Base-by-base conservation (phyloP, 1,140 invertebrate species). In the Anadara kagoshimensis region DNA sequence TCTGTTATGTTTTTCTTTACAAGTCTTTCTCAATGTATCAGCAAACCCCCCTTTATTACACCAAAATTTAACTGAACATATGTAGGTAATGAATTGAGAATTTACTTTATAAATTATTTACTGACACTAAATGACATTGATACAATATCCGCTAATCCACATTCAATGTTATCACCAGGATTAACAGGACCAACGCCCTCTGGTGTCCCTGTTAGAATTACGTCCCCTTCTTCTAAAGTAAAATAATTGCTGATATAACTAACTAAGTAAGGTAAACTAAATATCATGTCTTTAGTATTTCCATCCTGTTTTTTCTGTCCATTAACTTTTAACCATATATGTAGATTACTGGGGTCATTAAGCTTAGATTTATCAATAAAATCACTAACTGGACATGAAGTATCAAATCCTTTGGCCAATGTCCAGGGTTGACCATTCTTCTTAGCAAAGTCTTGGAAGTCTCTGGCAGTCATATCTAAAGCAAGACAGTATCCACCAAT, bases 391-490 rank as follows among this genome's bases (percentile, higher is more conserved):
- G 95, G 94, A 80, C 94, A 95, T 0, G 94, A 91, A 0, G 94
- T 95, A 84, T 96, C 94, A 85, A 95, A 96, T 2, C 93, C 93
- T 90, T 96, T 96, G 5, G 93, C 93, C 26, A 96, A 76, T 5
- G 91, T 91, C 95, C 95, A 96, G 0, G 94, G 94, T 51, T 91
- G 89, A 1, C 94, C 94, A 73, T 91, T 91, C 62, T 91, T 91
- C 81, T 93, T 92, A 7, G 93, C 92, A 78, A 90, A 89, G 68
- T 61, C 87, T 91, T 94, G 88, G n/a, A 73, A 43, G 62, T 89
- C 85, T 72, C 92, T 77, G 14, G 91, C 94, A 5, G 95, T 95
- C 90, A 96, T 93, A 85, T 96, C 95, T 20, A 96, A 87, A 5
- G 93, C 93, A 5, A 95, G 87, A 59, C 93, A 92, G 85, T 95